Percentiles rank a stretch among this genome's conserved stretches.
phyloP scores from a whole-genome alignment of 2,113 vertebrate species.

The Aleadryas rufinucha region DNA sequence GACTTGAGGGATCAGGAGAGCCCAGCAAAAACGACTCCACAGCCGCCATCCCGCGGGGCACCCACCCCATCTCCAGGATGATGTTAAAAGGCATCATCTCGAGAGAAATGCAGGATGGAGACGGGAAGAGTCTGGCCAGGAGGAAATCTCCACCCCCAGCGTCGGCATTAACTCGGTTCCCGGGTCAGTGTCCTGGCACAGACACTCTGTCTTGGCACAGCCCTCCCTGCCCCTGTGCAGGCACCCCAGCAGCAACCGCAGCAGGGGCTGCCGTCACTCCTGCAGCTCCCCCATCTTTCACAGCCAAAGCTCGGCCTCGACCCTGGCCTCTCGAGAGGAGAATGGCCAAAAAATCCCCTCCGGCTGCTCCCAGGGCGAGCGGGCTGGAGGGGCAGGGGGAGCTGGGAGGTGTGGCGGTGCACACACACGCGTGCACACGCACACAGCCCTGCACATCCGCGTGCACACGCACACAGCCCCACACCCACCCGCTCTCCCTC shows the following conservation, averaged over 20 bases:
- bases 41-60: neutral
- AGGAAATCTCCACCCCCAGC: neutral
- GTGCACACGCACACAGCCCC: neutral
- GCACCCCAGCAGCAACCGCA: neutral
- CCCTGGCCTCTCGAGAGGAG: neutral
- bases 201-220: neutral
- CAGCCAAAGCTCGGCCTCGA: neutral
- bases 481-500: neutral
- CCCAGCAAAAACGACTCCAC: neutral
- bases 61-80: neutral
- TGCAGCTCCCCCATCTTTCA: neutral
- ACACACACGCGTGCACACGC: neutral
- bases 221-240: neutral
- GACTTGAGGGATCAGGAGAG: neutral
- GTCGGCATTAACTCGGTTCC: neutral
- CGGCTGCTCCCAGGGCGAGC: neutral
- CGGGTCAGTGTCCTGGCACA: neutral
- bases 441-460: neutral
- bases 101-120: neutral
- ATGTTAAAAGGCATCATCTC: neutral
- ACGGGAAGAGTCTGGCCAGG: neutral
- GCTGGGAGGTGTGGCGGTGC: neutral
- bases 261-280: neutral
- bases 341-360: neutral
- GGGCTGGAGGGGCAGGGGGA: neutral